Base-by-base conservation (phyloP, 2,797 vertebrate species). In the Manis javanica region DNA sequence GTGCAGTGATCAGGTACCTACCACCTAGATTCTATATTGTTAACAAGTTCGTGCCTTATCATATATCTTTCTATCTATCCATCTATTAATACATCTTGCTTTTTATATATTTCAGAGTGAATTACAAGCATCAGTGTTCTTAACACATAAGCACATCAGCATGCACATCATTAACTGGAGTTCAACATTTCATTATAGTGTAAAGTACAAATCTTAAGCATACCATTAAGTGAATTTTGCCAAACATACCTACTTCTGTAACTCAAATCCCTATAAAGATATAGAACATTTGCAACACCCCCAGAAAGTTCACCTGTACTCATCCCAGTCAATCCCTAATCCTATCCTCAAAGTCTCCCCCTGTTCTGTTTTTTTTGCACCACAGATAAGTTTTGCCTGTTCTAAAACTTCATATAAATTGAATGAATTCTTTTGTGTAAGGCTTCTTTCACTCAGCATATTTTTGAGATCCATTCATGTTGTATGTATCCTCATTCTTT, bases 41-140 rank as follows among this genome's bases (percentile, higher is more conserved):
- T 77, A 71, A 92, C 39, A 83, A 29, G 31, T 61, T 55, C 61
- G 2, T 94, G 26, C 15, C 79, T 96, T 75, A 51, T 53, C 16
- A 8, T 37, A 46, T 77, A 86, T n/a, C 12, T 85, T 84, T 81
- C 53, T 55, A 53, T 72, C 46, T 75, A 31, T 26, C 26, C 14
- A 84, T 49, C 18, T 31, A 87, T 83, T 72, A 49, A 69, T 69
- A 10, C n/a, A 23, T 69, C 34, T 93, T 97, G 63, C 75, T 91
- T 82, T 93, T 86, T 64, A 34, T 69, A 34, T 69, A 85, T 90
- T 82, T 83, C 51, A 97, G 81, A 75, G 49, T 93, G 84, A 85
- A n/a, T 75, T 87, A 18, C 46, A 85, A n/a, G 21, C 31, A 72
- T 55, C 53, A 66, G 2, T 68, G 77, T 75, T 78, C 74, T 96